These are phyloP conservation scores for Gobio gobio DNA, from an alignment of 2,113 vertebrate species.

Conservation along the genomic window DNA sequence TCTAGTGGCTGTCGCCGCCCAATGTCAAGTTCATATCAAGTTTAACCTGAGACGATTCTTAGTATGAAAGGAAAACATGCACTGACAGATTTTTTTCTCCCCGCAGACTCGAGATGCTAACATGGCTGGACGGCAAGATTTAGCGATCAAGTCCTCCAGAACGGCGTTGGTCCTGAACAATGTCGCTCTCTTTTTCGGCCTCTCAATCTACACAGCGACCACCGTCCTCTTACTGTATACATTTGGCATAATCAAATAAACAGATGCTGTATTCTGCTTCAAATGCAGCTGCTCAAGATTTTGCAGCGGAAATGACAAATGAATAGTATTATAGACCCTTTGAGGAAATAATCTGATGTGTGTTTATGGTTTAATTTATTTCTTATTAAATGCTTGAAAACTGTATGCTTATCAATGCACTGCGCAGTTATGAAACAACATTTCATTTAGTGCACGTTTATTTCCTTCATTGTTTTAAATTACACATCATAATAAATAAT, in stretches of 20 bases:
- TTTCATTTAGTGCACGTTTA: neutral
- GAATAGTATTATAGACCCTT: neutral
- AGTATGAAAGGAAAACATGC: neutral
- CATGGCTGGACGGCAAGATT: constrained; percentile 59
- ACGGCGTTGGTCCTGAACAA: constrained; percentile 2
- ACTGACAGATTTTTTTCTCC: neutral
- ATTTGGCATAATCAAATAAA: neutral
- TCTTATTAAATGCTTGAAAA: neutral
- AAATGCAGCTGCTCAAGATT: neutral
- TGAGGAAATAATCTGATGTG: neutral
- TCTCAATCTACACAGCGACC: neutral
- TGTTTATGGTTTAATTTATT: neutral
- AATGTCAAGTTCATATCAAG: too few relatives aligned
- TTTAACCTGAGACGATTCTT: too few relatives aligned
- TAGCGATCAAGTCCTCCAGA: constrained; percentile 61
- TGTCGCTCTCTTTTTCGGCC: neutral
- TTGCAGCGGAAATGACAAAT: neutral
- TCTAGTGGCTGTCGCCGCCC: too few relatives aligned
- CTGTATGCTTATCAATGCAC: neutral
- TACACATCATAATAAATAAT: neutral
- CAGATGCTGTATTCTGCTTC: neutral
- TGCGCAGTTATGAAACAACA: neutral
- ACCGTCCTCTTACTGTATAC: neutral
- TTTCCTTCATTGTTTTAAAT: neutral
- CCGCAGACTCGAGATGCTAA: neutral